Percentiles rank a stretch among this genome's conserved stretches.
Conservation (phyloP, 2,113 vertebrate species). For the Pachyramphus minor region DNA sequence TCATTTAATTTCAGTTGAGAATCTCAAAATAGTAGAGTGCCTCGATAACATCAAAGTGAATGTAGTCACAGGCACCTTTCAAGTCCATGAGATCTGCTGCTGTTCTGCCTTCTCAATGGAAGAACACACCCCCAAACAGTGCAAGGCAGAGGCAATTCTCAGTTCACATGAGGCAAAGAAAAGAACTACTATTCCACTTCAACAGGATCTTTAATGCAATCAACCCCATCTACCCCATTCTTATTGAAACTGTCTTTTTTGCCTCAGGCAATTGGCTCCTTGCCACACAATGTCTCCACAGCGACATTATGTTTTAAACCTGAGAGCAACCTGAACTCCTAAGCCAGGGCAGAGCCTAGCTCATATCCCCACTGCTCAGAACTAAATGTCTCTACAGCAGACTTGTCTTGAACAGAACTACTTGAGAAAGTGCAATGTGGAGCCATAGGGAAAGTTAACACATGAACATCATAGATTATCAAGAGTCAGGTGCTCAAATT, state of each 20-base stretch:
- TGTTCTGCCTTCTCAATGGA: background rate
- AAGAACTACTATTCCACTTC: background rate
- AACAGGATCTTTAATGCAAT: background rate
- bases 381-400: background rate
- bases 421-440: background rate
- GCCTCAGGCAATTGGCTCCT: background rate
- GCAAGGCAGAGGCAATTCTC: background rate
- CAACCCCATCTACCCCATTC: background rate
- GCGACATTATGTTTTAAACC: background rate
- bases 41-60: background rate
- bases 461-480: background rate
- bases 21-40: background rate
- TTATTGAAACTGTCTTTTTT: background rate
- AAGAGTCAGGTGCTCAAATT: background rate
- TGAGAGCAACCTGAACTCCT: background rate
- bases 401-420: background rate
- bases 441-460: background rate
- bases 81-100: background rate
- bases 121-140: background rate
- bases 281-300: background rate
- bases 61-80: background rate
- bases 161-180: background rate
- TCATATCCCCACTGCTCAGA: background rate
- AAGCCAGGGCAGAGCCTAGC: background rate
- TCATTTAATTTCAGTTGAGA: background rate